Conservation (phyloP, 2,113 vertebrate species). For the Miniopterus natalensis region DNA sequence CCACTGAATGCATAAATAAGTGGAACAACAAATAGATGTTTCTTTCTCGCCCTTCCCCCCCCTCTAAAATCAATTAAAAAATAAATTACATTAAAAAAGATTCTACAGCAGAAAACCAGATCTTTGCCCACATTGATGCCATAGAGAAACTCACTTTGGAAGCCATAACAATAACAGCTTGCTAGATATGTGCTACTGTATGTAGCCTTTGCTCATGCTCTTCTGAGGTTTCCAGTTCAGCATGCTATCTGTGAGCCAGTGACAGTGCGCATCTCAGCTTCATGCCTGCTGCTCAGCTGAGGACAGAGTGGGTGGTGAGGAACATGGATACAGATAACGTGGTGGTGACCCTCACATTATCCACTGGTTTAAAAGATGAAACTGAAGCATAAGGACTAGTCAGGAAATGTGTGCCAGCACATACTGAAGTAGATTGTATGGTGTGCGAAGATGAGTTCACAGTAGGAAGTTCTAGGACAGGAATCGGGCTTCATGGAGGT, state of each 20-base stretch:
- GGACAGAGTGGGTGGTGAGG: not conserved
- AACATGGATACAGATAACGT: fast-evolving
- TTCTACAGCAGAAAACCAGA: not conserved
- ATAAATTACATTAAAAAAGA: not conserved
- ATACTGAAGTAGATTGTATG: not conserved
- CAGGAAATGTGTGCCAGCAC: not conserved
- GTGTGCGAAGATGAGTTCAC: not conserved
- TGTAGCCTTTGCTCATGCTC: not conserved
- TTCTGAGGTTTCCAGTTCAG: not conserved
- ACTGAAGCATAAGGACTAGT: not conserved
- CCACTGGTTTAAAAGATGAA: not conserved
- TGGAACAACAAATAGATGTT: not conserved
- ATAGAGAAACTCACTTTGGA: not conserved
- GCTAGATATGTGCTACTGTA: not conserved
- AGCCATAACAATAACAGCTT: not conserved
- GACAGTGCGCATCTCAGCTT: not conserved
- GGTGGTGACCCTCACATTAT: not conserved
- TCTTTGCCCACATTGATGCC: not conserved
- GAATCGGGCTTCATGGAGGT: not conserved
- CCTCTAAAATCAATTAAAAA: not conserved
- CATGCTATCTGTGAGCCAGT: not conserved
- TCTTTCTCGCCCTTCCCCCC: not conserved
- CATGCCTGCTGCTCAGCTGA: not conserved
- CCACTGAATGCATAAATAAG: not conserved
- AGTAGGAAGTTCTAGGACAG: not conserved